Evolutionary conservation across 2,888 invertebrate species (phyloP).

Genomic region (Drosophila merina): DNA sequence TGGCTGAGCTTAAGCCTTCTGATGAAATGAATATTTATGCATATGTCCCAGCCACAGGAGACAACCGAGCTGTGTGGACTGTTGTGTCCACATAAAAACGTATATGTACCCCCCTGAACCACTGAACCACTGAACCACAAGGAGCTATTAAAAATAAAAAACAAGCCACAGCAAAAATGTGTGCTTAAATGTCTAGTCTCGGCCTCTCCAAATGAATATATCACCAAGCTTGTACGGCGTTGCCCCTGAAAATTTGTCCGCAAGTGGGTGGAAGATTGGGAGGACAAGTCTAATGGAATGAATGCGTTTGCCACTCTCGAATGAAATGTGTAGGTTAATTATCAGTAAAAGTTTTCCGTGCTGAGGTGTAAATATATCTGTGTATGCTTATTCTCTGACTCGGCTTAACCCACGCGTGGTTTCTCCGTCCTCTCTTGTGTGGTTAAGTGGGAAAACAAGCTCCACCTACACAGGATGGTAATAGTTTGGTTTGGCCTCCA

Average conservation of each 20-base stretch:
- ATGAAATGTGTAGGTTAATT: slow-evolving; percentile 66
- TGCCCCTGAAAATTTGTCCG: slow-evolving; percentile 46
- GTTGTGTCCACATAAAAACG: neutral
- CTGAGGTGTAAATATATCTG: slow-evolving; percentile 33
- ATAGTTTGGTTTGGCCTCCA: neutral
- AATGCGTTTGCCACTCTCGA: slow-evolving; percentile 42
- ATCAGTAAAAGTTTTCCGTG: slow-evolving; percentile 60
- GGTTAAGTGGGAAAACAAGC: slow-evolving; percentile 22
- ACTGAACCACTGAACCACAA: slow-evolving; percentile 1
- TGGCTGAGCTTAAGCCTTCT: slow-evolving; percentile 11
- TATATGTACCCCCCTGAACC: neutral
- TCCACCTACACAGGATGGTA: slow-evolving; percentile 1
- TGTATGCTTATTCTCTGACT: slow-evolving; percentile 33
- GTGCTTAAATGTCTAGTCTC: slow-evolving; percentile 64
- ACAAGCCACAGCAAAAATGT: slow-evolving; percentile 43
- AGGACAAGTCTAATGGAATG: slow-evolving; percentile 10
- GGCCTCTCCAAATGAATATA: slow-evolving; percentile 69
- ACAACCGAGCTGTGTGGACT: neutral
- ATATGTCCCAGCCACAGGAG: slow-evolving; percentile 7
- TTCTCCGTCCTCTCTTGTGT: slow-evolving; percentile 12
- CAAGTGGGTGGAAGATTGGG: slow-evolving; percentile 8
- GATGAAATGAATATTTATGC: slow-evolving; percentile 29
- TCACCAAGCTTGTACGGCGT: slow-evolving; percentile 50
- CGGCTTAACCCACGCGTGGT: slow-evolving; percentile 2
- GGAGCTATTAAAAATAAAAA: slow-evolving; percentile 12